Conservation (phyloP, 2,113 vertebrate species). For the Pantherophis guttatus region DNA sequence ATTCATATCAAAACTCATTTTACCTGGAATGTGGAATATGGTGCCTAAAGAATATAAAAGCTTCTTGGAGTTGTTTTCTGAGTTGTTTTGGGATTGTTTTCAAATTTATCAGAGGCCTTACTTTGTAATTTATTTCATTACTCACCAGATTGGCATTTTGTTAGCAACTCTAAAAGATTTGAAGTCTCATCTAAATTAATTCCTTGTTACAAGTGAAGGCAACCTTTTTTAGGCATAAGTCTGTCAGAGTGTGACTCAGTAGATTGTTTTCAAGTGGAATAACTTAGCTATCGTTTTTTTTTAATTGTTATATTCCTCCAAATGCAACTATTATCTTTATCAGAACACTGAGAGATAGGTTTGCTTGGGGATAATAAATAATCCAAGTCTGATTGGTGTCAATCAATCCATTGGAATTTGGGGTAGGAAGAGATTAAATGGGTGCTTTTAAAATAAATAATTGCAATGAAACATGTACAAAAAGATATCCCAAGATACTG, state of each 20-base stretch:
- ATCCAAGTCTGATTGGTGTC: neutral
- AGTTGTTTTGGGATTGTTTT: neutral
- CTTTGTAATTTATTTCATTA: neutral
- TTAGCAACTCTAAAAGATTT: neutral
- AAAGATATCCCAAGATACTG: neutral
- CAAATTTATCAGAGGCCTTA: neutral
- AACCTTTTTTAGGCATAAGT: neutral
- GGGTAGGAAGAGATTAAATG: neutral
- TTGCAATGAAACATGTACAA: neutral
- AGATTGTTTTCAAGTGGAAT: neutral
- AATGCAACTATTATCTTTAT: neutral
- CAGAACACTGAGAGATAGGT: neutral
- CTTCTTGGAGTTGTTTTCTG: neutral
- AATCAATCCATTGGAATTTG: neutral
- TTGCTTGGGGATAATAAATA: neutral
- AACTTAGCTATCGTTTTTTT: neutral
- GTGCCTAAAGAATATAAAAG: neutral
- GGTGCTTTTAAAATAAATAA: neutral
- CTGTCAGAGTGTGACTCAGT: neutral
- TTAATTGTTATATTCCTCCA: neutral
- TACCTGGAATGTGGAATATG: neutral
- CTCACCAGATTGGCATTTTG: neutral
- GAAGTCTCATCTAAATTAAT: neutral
- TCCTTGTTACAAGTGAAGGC: neutral
- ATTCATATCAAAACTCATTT: neutral